These are phyloP conservation scores for Solea senegalensis DNA, from an alignment of 2,113 vertebrate genomes.

Conservation along the genomic window DNA sequence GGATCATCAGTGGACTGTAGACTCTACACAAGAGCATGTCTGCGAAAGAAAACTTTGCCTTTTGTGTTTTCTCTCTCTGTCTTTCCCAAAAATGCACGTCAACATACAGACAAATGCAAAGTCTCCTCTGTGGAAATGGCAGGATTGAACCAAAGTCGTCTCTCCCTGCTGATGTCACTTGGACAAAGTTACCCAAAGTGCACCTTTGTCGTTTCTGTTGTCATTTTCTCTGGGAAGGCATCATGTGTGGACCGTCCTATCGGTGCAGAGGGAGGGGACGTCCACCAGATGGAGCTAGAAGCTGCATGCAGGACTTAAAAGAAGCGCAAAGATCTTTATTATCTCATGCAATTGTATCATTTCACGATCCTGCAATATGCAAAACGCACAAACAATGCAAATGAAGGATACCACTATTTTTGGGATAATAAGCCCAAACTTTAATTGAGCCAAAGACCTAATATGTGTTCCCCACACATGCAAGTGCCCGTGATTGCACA, in stretches of 20 bases:
- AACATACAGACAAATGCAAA: neutral
- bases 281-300: conserved; percentile 51
- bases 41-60: conserved; percentile 41
- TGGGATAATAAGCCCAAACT: conserved; percentile 34
- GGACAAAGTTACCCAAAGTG: conserved; percentile 11
- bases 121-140: conserved; percentile 20
- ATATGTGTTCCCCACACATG: conserved; percentile 1
- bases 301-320: conserved; percentile 9
- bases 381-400: conserved; percentile 82
- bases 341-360: conserved; percentile 20
- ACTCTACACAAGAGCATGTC: conserved; percentile 26
- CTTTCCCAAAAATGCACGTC: neutral
- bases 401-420: conserved; percentile 33
- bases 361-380: conserved; percentile 28
- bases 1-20: conserved; percentile 65
- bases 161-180: conserved; percentile 5
- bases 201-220: conserved; percentile 27
- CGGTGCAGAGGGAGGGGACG: neutral
- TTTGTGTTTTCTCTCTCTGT: conserved; percentile 1
- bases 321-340: conserved; percentile 44
- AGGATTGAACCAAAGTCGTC: conserved; percentile 18
- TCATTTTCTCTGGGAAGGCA: neutral
- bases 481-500: conserved; percentile 45
- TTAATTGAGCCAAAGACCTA: conserved; percentile 68
- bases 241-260: neutral